A percentile compares a stretch with the other conserved stretches of the same genome.
phyloP scores from a whole-genome alignment of 2,888 invertebrate genomes.

The Heliconius erato region DNA sequence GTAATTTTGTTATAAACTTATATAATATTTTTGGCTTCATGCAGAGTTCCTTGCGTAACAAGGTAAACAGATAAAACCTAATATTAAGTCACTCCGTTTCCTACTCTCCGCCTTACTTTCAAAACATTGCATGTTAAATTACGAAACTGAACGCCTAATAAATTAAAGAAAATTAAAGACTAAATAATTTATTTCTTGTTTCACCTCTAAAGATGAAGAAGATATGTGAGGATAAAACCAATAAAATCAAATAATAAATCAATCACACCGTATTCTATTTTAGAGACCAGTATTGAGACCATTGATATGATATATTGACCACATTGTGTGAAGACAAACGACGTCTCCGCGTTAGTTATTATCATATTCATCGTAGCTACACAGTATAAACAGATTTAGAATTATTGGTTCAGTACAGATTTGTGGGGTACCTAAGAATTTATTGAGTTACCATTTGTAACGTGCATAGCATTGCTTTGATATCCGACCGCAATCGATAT shows the following conservation, averaged over 20 bases:
- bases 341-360: constrained; percentile 15
- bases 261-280: not conserved
- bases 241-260: constrained; percentile 16
- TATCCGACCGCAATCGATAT: constrained; percentile 7
- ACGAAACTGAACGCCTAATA: no score
- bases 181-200: no score
- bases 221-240: constrained; percentile 57
- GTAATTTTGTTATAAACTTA: no score
- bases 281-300: not conserved
- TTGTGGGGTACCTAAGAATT: constrained; percentile 30
- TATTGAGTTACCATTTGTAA: constrained; percentile 23
- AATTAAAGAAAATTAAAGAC: no score
- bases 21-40: no score
- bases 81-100: no score
- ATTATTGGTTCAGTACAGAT: constrained; percentile 9
- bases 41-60: no score
- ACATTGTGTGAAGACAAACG: constrained; percentile 28
- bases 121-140: no score
- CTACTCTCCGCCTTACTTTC: no score
- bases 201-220: constrained; percentile 60
- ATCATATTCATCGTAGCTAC: constrained; percentile 24
- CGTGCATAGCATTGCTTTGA: constrained; percentile 3
- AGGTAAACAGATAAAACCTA: no score
- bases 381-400: constrained; percentile 23
- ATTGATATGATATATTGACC: not conserved